Evolutionary conservation across 2,888 invertebrate species (phyloP).

Genomic region (Drosophila affinis): DNA sequence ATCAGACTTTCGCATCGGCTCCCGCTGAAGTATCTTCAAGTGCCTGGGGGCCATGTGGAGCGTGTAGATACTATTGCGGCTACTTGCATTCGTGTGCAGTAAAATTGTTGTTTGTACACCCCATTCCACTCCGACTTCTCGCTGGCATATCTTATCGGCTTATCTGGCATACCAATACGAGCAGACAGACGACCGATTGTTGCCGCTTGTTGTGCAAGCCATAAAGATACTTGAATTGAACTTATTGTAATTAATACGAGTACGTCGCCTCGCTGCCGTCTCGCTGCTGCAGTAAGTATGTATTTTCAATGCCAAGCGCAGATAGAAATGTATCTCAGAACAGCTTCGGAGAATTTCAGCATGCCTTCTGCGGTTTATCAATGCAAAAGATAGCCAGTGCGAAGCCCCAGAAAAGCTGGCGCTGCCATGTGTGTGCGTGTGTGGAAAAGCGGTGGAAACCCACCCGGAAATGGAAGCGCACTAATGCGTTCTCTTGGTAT

Average conservation of each 20-base stretch:
- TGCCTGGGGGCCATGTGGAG: slow-evolving; percentile 43
- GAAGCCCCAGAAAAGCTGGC: slow-evolving; percentile 64
- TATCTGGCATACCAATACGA: slow-evolving; percentile 66
- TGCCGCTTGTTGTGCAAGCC: slow-evolving; percentile 27
- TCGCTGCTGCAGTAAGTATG: background rate
- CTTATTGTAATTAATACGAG: slow-evolving; percentile 71
- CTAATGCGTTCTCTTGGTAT: slow-evolving; percentile 52
- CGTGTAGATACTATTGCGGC: slow-evolving; percentile 34
- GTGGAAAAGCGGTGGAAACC: slow-evolving; percentile 51
- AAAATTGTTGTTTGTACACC: slow-evolving; percentile 6
- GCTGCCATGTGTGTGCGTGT: slow-evolving; percentile 22
- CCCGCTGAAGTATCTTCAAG: slow-evolving; percentile 53
- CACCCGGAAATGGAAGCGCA: slow-evolving; percentile 65
- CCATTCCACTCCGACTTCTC: slow-evolving; percentile 6
- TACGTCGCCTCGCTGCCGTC: slow-evolving; percentile 27
- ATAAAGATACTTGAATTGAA: slow-evolving; percentile 67
- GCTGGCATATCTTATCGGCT: slow-evolving; percentile 66
- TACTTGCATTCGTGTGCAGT: slow-evolving; percentile 45
- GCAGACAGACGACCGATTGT: slow-evolving; percentile 48
- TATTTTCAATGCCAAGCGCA: slow-evolving; percentile 37
- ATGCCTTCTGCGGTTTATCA: slow-evolving; percentile 64
- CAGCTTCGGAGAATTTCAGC: slow-evolving; percentile 37
- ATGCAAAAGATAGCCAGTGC: slow-evolving; percentile 42
- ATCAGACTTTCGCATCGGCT: slow-evolving; percentile 37
- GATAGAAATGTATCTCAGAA: slow-evolving; percentile 49